These are phyloP conservation scores for Diadumene lineata DNA, from an alignment of 92 coral and sea anemone species.

Conservation along the genomic window DNA sequence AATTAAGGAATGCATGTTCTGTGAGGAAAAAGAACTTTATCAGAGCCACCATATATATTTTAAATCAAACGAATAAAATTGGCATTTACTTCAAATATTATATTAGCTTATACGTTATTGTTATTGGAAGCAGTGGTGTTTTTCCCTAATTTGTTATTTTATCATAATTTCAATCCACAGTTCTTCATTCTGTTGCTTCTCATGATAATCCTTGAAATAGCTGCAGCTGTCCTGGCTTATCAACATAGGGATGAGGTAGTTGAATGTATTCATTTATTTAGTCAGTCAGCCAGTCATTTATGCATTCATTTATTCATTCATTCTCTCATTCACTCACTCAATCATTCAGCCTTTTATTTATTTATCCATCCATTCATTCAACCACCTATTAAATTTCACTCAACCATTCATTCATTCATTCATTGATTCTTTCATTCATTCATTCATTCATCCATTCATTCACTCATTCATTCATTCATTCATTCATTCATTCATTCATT, in stretches of 20 bases:
- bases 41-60: too few species aligned
- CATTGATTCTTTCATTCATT: background rate
- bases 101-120: too few species aligned
- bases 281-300: background rate
- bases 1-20: too few species aligned
- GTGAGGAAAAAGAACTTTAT: too few species aligned
- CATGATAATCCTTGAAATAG: constrained; percentile 53
- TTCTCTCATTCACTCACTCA: background rate
- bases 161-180: constrained; percentile 33
- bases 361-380: background rate
- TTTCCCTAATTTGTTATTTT: too few species aligned
- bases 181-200: constrained; percentile 55
- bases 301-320: background rate
- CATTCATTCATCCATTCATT: constrained; percentile 5
- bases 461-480: background rate
- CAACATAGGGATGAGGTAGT: constrained; percentile 55
- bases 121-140: too few species aligned
- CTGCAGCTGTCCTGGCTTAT: constrained; percentile 61
- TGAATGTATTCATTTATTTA: background rate
- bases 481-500: background rate
- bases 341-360: background rate
- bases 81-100: too few species aligned
- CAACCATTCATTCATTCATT: background rate
- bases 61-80: too few species aligned
- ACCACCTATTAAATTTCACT: background rate